Evolutionary conservation across 37 sponge, comb jelly and placozoan species (phyloP), one percentile per base, ranked within the genome.

Genomic region (Spongilla lacustris): DNA sequence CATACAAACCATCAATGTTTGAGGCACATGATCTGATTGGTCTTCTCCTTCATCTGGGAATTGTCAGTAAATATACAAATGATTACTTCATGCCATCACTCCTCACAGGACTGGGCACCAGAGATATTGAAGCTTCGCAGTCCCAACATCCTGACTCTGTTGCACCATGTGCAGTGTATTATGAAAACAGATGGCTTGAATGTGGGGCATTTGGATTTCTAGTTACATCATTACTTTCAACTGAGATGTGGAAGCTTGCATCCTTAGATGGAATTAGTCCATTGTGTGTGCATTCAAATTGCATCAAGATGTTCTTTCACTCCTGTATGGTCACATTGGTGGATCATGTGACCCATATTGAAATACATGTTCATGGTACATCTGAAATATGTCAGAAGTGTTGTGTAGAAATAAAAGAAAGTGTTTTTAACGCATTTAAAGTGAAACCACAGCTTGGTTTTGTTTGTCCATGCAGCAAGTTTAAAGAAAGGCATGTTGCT

Each of bases 41-140:
- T 72, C 32, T 33, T 72, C 73, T 33, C 29, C 32, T 72, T 36
- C 37, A 34, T 76, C 36, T 38, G 6, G 14, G 24, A 21, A 66
- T 81, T 66, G 68, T 31, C 68, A 82, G 82, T 71, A 28, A 67
- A 82, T 38, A 50, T 14, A 58, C 4, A 13, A 58, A 17, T 17
- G 58, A 58, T 58, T 58, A 19, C 21, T 58, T 58, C 21, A 58
- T 58, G 58, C 58, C 58, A 58, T 58, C 58, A 58, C 58, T 58
- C 58, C 58, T 58, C 58, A 58, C 0, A 58, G 58, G 58, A 13
- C 58, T 58, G 58, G 58, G 11, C 58, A 58, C 58, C 14, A 58
- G 21, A 58, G 58, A 17, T 19, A 58, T 58, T 58, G 58, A 58
- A 58, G 58, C 21, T 58, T 58, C 58, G 11, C 58, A 13, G 58